A percentile compares a stretch with the other conserved stretches of the same genome.
Conservation (phyloP, 2,888 invertebrate species). For the Hydrotaea cyrtoneurina region DNA sequence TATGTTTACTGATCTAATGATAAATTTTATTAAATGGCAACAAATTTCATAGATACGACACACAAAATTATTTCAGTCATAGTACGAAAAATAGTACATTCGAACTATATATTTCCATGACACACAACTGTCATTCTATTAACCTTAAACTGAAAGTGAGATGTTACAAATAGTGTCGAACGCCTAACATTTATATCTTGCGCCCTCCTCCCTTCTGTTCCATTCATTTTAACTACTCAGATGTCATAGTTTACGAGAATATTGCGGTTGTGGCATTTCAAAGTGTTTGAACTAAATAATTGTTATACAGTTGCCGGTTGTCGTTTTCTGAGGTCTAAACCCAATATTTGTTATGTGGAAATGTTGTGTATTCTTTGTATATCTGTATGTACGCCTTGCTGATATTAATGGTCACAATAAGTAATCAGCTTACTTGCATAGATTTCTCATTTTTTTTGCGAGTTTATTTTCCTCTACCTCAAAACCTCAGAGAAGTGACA, state of each 20-base stretch:
- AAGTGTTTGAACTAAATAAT: neutral
- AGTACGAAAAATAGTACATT: neutral
- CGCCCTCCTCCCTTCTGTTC: neutral
- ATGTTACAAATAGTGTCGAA: neutral
- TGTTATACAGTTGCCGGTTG: neutral
- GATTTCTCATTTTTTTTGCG: neutral
- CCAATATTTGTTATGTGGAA: neutral
- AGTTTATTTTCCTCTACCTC: slow-evolving; percentile 11
- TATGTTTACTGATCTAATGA: no score
- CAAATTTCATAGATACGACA: no score
- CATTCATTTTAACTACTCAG: neutral
- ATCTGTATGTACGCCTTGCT: neutral
- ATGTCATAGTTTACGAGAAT: neutral
- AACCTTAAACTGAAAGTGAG: slow-evolving; percentile 15
- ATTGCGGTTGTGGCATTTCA: slow-evolving; percentile 6
- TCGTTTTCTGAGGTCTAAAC: neutral
- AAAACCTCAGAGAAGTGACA: slow-evolving; percentile 24
- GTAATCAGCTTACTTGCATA: slow-evolving; percentile 34
- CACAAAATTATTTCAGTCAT: no score
- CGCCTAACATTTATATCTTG: neutral
- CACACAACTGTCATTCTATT: neutral
- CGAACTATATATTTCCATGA: neutral
- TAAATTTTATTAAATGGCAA: no score
- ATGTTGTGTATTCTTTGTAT: neutral
- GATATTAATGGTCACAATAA: slow-evolving; percentile 23